These are phyloP conservation scores for Vireo griseus DNA, from an alignment of 2,797 vertebrate species.

Conservation along the genomic window DNA sequence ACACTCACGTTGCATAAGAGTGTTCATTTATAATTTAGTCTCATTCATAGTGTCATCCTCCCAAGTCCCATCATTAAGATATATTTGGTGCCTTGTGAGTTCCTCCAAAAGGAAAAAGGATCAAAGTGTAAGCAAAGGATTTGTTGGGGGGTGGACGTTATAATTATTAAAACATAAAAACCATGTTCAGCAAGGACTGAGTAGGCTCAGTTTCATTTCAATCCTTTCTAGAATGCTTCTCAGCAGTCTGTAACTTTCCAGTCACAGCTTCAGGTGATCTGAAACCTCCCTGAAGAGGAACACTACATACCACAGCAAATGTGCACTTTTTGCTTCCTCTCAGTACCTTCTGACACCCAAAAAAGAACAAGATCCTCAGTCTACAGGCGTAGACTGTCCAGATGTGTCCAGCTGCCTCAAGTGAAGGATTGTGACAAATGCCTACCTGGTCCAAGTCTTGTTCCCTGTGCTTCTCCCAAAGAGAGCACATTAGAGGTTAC, in stretches of 20 bases:
- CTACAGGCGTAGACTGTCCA: background rate
- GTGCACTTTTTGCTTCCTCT: background rate
- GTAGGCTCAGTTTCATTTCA: background rate
- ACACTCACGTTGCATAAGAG: background rate
- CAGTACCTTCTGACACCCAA: background rate
- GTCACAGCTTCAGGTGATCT: background rate
- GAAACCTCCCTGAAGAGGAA: background rate
- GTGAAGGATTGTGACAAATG: background rate
- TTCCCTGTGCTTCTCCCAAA: background rate
- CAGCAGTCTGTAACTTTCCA: background rate
- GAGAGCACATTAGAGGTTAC: background rate
- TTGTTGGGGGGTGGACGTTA: background rate
- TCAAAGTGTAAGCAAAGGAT: background rate
- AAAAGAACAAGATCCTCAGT: background rate
- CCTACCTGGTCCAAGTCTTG: background rate
- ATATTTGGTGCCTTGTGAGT: background rate
- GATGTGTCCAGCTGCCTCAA: background rate
- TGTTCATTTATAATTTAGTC: background rate
- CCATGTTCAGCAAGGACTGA: background rate
- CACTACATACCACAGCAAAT: background rate
- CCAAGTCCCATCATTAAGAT: background rate
- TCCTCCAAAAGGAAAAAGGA: background rate
- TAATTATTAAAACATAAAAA: background rate
- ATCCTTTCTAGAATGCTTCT: background rate
- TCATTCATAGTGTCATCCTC: background rate